Conservation (phyloP, 2,113 vertebrate genomes). For the Rousettus leschenaultii region DNA sequence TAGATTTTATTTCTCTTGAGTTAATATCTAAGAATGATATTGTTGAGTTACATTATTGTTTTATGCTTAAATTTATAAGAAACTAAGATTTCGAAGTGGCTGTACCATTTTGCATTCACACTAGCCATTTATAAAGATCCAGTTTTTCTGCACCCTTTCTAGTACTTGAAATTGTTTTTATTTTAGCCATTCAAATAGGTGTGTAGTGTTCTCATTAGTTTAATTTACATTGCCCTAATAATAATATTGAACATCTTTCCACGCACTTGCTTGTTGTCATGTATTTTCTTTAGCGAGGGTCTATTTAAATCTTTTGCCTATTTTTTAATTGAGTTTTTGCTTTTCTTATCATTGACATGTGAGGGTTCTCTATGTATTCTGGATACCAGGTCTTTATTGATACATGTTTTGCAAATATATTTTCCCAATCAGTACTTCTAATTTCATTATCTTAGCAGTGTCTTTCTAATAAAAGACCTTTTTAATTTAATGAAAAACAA, state of each 20-base stretch:
- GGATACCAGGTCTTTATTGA: neutral
- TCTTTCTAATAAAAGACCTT: slow-evolving; percentile 16
- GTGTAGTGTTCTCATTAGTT: neutral
- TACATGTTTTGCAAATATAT: neutral
- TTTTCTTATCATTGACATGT: neutral
- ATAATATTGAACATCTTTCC: neutral
- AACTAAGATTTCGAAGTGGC: neutral
- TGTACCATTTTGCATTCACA: neutral
- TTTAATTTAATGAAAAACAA: neutral
- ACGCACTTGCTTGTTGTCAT: neutral
- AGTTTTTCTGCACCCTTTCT: neutral
- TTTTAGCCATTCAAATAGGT: neutral
- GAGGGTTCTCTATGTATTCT: neutral
- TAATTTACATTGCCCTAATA: neutral
- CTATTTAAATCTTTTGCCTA: neutral
- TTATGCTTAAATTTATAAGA: neutral
- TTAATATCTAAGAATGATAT: neutral
- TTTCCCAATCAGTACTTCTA: neutral
- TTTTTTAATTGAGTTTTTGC: neutral
- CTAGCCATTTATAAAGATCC: neutral
- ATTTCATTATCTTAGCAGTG: slow-evolving; percentile 24
- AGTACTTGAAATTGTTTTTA: neutral
- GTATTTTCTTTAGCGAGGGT: neutral
- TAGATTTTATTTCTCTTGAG: neutral
- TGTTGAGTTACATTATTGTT: neutral